Evolutionary conservation across 92 coral and sea anemone genomes (phyloP), one percentile per base, ranked within the genome.

Genomic region (Heteractis magnifica): DNA sequence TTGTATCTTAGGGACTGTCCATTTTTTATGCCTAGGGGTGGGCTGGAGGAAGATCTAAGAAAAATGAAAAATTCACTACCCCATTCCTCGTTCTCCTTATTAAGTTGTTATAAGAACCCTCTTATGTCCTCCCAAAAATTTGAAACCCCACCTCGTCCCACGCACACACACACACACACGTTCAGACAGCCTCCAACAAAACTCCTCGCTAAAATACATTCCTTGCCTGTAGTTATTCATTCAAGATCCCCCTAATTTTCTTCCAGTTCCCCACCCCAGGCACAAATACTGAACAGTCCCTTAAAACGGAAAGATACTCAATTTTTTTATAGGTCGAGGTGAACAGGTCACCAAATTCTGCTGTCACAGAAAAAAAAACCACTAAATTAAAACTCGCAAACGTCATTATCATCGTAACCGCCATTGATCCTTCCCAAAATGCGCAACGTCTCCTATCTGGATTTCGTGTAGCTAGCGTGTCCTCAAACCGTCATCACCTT

Each of bases 401-500:
- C 34, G 78, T 44, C 78, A 75, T 48, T 8, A 75, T 18, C 16
- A 16, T 49, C 10, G 9, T 49, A 20, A 2, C 3, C 53, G 21
- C 20, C n/a, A 75, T 11, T 11, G 8, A 75, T 75, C 56, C 78
- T 50, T 75, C 60, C 10, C 49, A 52, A 75, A 49, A 52, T 75
- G 20, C 20, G 21, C 8, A 49, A 14, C 26, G 5, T n/a, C 23
- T 75, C 20, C 21, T 16, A 64, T 20, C 23, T 16, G 34, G 14
- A 64, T 64, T 64, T 21, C 26, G 53, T 50, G 8, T 48, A 4
- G 10, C n/a, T 75, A 4, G 15, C 21, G 56, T 9, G 11, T 75
- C 56, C 15, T 75, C 23, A 11, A 34, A 71, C 70, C 71, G 83
- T 18, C 72, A 51, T 56, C 83, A 74, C 76, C 75, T 65, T 65